Evolutionary conservation across 2,113 vertebrate species (phyloP), one percentile per base, ranked within the genome.

Genomic region (Pterocles gutturalis): DNA sequence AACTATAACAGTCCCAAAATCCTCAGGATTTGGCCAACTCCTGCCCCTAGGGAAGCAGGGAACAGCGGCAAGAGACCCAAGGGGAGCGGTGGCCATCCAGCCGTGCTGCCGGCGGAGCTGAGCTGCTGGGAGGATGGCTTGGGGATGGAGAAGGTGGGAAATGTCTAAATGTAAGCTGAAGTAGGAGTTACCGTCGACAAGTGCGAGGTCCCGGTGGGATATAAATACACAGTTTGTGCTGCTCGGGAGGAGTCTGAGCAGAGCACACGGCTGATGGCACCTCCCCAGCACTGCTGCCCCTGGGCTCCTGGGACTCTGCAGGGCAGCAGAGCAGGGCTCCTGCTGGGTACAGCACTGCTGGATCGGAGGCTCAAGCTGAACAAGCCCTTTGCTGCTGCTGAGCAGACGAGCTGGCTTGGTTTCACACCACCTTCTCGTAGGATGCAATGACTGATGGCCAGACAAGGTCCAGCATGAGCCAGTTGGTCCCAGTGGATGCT

Each of bases 141-240:
- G 3, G 91, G 94, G 91, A 34, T 78, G 81, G 91, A 65, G 84
- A 93, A 89, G 91, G 84, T 94, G 93, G 93, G 89, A 89, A 96
- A 69, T 13, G 1, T 20, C 84, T 87, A 93, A 85, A 93, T 65
- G 89, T 7, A 10, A 94, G 57, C 5, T 45, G 65, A 65, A 87
- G 96, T 95, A 41, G 96, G 96, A 96, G 94, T 85, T n/a, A 55
- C 10, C 3, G 84, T 64, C 60, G 76, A 92, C 89, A 93, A 79
- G 96, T 18, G 91, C 4, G 77, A 89, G 95, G 89, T 78, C 93
- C 89, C 13, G 96, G 66, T 83, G 95, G 71, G 86, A 88, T 90
- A 55, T 41, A 81, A 81, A 93, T 58, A 53, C 53, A 8, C 0
- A 4, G 62, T 8, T 89, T 31, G 83, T 13, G 0, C 19, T 4